These are phyloP conservation scores for Microctenopoma stevenorrisi DNA, from an alignment of 2,797 vertebrate species.

Conservation along the genomic window DNA sequence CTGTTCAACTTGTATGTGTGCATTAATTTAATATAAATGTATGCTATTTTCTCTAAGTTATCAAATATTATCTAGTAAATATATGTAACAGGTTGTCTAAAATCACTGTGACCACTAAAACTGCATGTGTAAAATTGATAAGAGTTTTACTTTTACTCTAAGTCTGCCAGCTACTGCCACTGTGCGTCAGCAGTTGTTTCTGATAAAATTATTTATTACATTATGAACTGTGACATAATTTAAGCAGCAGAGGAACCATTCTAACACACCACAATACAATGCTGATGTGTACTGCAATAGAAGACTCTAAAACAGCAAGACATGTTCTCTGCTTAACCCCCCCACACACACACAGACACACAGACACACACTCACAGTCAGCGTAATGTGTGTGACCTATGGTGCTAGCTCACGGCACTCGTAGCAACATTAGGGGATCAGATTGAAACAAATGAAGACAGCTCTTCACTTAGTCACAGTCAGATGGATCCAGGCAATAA, in stretches of 20 bases:
- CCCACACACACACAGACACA: constrained; percentile 11
- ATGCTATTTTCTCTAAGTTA: not conserved
- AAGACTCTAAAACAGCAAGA: constrained; percentile 4
- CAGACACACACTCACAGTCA: constrained; percentile 37
- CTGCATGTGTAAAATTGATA: too few relatives aligned
- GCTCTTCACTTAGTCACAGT: constrained; percentile 80
- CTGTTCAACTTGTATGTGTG: not conserved
- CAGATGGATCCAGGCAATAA: constrained; percentile 77
- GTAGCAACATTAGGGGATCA: constrained; percentile 75
- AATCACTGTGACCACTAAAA: not conserved
- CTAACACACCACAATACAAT: not conserved
- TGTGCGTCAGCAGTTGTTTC: constrained; percentile 22
- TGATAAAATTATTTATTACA: not conserved
- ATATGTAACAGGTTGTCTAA: not conserved
- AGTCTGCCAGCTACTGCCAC: constrained; percentile 1
- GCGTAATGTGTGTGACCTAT: constrained; percentile 77
- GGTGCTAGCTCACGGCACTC: constrained; percentile 73
- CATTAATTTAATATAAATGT: not conserved
- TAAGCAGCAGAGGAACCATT: constrained; percentile 3
- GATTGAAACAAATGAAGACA: constrained; percentile 82
- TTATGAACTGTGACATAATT: constrained; percentile 25
- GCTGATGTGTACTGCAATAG: constrained; percentile 4
- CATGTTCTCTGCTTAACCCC: too few relatives aligned
- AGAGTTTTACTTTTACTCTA: not conserved
- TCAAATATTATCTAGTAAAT: not conserved